Evolutionary conservation across 1,140 invertebrate genomes (phyloP), one percentile per base, ranked within the genome.

Genomic region (Aethina tumida): DNA sequence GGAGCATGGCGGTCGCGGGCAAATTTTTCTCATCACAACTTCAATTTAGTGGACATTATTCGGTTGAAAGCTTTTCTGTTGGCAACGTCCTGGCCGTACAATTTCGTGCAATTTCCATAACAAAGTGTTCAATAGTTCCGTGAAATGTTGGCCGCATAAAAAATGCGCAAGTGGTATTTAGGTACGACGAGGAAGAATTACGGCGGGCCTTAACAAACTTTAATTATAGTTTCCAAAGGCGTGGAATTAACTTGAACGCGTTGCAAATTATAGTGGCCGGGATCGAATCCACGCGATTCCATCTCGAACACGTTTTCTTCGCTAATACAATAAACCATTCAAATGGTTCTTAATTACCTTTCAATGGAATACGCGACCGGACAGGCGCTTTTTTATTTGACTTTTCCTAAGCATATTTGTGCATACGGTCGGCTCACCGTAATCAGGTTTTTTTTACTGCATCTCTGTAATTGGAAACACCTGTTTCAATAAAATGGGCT

Each of bases 151-250:
- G 13, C 6, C 20, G 22, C 31, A 33, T 33, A 10, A 21, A 20
- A 17, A 20, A 9, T 10, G 14, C 17, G 10, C 7, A 33, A 20
- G n/a, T n/a, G n/a, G n/a, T n/a, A n/a, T n/a, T n/a, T 18, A 15
- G 5, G 8, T 21, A 33, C 10, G 27, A 35, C 34, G 28, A 18
- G 28, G 24, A 42, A 24, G 35, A 35, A 33, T 40, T 28, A 35
- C 35, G 27, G 27, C 36, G 29, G 21, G 28, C 15, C 35, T 32
- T 27, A 39, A 24, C 35, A 45, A 26, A 32, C 33, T 41, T 48
- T 52, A 52, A 52, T 52, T 52, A 52, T 40, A 39, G 49, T 52
- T 43, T 46, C 42, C 43, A 41, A 40, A 43, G 46, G 44, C 44
- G 39, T 46, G 35, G 44, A 46, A 46, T 46, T 46, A 46, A 40